phyloP scores from a whole-genome alignment of 2,888 invertebrate species.

The Pimpla rufipes region DNA sequence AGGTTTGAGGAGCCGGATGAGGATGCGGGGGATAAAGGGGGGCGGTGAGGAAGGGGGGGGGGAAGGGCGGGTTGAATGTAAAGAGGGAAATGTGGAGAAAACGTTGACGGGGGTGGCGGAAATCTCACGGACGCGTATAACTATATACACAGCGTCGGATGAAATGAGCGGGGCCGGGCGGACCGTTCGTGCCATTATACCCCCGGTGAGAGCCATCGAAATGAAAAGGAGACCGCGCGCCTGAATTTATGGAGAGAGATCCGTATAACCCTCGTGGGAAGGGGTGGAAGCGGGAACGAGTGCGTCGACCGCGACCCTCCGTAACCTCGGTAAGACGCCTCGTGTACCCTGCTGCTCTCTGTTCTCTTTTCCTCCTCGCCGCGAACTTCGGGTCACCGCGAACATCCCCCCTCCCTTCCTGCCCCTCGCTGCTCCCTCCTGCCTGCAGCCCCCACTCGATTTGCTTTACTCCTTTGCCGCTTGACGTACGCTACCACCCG shows the following conservation, averaged over 20 bases:
- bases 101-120: not conserved
- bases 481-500: slow-evolving; percentile 5
- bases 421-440: too few relatives aligned
- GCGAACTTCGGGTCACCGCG: not conserved
- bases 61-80: too few relatives aligned
- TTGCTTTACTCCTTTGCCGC: slow-evolving; percentile 22
- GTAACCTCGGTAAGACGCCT: slow-evolving; percentile 22
- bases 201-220: slow-evolving; percentile 42
- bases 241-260: slow-evolving; percentile 60
- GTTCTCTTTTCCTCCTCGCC: not conserved
- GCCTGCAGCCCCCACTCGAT: too few relatives aligned
- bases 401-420: not conserved
- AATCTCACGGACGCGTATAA: not conserved
- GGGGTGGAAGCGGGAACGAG: slow-evolving; percentile 10
- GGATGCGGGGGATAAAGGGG: not conserved
- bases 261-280: slow-evolving; percentile 34
- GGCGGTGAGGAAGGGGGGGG: not conserved
- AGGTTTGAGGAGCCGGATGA: not conserved
- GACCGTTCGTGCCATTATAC: slow-evolving; percentile 3
- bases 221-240: slow-evolving; percentile 44
- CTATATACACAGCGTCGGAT: slow-evolving; percentile 7
- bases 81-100: slow-evolving; percentile 6
- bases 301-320: slow-evolving; percentile 8
- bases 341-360: not conserved
- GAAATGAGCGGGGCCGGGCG: slow-evolving; percentile 1